Evolutionary conservation across 2,113 vertebrate genomes (phyloP).

Genomic region (Gallinago media): DNA sequence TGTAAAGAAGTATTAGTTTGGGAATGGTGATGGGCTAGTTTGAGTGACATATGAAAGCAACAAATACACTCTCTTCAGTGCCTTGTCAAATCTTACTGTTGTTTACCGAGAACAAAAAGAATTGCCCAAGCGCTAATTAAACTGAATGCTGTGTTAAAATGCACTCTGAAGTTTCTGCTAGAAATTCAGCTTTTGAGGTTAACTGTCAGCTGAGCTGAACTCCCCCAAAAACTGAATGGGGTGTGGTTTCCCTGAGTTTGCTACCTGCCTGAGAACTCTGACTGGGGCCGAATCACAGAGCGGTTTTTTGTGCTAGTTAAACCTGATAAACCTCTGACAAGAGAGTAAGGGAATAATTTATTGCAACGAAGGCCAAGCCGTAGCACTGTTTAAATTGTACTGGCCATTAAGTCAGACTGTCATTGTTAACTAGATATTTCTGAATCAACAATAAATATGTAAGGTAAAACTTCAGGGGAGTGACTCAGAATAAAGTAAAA

Average conservation of each 20-base stretch:
- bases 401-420: neutral
- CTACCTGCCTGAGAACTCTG: neutral
- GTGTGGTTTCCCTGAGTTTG: neutral
- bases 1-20: slow-evolving; percentile 70
- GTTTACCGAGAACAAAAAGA: slow-evolving; percentile 59
- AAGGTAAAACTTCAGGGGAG: slow-evolving; percentile 10
- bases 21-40: slow-evolving; percentile 56
- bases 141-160: neutral
- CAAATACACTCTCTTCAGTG: neutral
- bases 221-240: neutral
- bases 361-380: neutral
- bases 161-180: neutral
- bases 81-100: slow-evolving; percentile 47
- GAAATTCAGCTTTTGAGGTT: neutral
- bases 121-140: slow-evolving; percentile 68
- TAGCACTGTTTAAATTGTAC: neutral
- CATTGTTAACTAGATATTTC: neutral
- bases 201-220: neutral
- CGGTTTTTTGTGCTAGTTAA: neutral
- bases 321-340: neutral
- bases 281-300: neutral
- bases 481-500: slow-evolving; percentile 21
- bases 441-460: slow-evolving; percentile 46
- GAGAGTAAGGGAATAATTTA: neutral
- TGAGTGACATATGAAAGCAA: slow-evolving; percentile 68